Base-by-base conservation (phyloP, 2,113 vertebrate species). In the Protomyctophum bolini region DNA sequence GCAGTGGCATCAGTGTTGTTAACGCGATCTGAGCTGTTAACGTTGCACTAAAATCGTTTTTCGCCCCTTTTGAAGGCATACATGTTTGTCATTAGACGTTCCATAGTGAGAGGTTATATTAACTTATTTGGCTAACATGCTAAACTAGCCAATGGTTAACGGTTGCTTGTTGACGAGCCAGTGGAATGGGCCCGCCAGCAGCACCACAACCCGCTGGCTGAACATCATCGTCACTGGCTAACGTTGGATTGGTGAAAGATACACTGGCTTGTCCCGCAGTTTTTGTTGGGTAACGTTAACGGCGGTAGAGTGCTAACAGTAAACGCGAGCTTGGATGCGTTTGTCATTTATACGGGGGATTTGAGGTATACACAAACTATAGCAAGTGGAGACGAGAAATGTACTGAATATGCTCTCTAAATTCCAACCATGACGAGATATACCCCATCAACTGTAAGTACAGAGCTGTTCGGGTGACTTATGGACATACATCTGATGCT, bases 121-220 rank as follows among this genome's bases (percentile, higher is more conserved):
- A 77, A 47, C 62, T 70, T 55, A 33, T 45, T 33, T 56, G 63
- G 73, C 76, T 82, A 80, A 73, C 81, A 83, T 60, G 29, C 87
- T 85, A 85, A 80, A 76, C 80, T 80, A 73, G 86, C 86, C 87
- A 87, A 83, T 88, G 84, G 87, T 89, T 86, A 86, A 85, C 82
- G 80, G n/a, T 89, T 86, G 87, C 86, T 91, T 90, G 88, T 91
- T 91, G 90, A 88, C 86, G 86, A 79, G 84, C 74, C 87, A 87
- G 88, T 85, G 87, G 87, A 85, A 88, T 77, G 87, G 90, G 87
- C 87, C 83, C 80, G 5, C 33, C 33, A 41, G 33, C 33, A 41
- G 3, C 33, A 41, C 33, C 33, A 75, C 83, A 83, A 85, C 86
- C 87, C 86, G 84, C 86, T 90, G 89, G 87, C 85, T 90, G 84